Base-by-base conservation (phyloP, 2,888 invertebrate species). In the Eurois occulta region DNA sequence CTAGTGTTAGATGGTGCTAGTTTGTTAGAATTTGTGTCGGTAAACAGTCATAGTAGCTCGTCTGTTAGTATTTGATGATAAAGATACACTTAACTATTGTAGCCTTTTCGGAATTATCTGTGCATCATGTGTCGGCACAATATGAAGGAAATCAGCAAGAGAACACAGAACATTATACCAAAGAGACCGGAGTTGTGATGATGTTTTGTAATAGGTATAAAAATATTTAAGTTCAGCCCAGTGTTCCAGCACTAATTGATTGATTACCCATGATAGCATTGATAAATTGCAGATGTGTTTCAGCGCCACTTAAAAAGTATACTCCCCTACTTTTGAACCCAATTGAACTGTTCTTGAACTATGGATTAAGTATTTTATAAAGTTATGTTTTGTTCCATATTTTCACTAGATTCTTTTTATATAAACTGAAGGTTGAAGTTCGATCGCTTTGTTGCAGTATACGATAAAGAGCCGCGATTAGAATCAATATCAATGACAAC, bases 401-500 rank as follows among this genome's bases (percentile, higher is more conserved):
- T 77, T 32, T 10, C 10, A 64, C 48, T 78, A 2, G 10, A 66
- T n/a, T 41, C 28, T 58, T 48, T 21, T 69, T 35, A 32, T 38
- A 55, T 41, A 48, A 58, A 68, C 24, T 52, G 43, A 77, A 67
- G 64, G 60, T 52, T 60, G 58, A 8, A 74, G 18, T n/a, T 60
- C 48, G n/a, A 32, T 75, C 38, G 41, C 58, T 72, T 73, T 76
- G 67, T 64, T 60, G 70, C 65, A 69, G n/a, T 60, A 46, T 41
- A 72, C 60, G 66, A 80, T 78, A 87, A 85, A 83, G 75, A 81
- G 60, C 70, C 75, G 66, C 68, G 70, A 79, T 78, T n/a, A 77
- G 72, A 72, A 72, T 69, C 75, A 76, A 71, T 77, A 65, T 46
- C 48, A 81, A 76, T 77, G 71, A 65, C 65, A 81, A 77, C 62